phyloP scores from a whole-genome alignment of 2,797 vertebrate genomes.

The Antrozous pallidus region DNA sequence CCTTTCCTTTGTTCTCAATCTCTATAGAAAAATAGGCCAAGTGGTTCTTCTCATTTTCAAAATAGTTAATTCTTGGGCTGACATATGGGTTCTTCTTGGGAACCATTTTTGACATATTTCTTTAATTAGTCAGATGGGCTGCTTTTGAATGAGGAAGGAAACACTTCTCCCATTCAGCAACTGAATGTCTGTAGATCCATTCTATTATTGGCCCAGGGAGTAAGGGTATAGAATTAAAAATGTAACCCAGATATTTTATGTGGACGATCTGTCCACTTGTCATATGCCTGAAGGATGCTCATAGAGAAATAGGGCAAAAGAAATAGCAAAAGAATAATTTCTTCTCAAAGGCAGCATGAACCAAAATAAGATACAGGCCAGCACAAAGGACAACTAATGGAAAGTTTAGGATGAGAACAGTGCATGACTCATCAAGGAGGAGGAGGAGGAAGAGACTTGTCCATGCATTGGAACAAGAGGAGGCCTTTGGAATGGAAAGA shows the following conservation, averaged over 20 bases:
- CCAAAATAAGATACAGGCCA: slow-evolving; percentile 1
- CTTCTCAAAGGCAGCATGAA: background rate
- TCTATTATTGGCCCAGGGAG: background rate
- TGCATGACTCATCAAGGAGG: background rate
- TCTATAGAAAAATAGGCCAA: slow-evolving; percentile 50
- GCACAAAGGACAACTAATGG: background rate
- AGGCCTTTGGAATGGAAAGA: background rate
- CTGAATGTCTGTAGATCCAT: slow-evolving; percentile 28
- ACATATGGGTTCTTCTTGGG: slow-evolving; percentile 40
- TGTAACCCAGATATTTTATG: background rate
- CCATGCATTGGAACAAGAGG: background rate
- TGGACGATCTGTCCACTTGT: slow-evolving; percentile 23
- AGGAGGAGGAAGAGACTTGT: background rate
- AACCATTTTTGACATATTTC: slow-evolving; percentile 61
- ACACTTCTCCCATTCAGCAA: slow-evolving; percentile 45
- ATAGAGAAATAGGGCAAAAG: background rate
- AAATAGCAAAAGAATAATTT: slow-evolving; percentile 19
- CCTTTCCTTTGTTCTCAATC: slow-evolving; percentile 53
- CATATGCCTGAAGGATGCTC: background rate
- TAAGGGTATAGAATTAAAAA: slow-evolving; percentile 48
- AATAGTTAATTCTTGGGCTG: slow-evolving; percentile 64
- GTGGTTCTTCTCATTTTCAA: slow-evolving; percentile 60
- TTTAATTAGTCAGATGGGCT: slow-evolving; percentile 53
- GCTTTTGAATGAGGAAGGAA: slow-evolving; percentile 42
- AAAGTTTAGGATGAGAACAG: background rate